Base-by-base conservation (phyloP, 1,140 invertebrate species). In the Frieseomelitta varia region DNA sequence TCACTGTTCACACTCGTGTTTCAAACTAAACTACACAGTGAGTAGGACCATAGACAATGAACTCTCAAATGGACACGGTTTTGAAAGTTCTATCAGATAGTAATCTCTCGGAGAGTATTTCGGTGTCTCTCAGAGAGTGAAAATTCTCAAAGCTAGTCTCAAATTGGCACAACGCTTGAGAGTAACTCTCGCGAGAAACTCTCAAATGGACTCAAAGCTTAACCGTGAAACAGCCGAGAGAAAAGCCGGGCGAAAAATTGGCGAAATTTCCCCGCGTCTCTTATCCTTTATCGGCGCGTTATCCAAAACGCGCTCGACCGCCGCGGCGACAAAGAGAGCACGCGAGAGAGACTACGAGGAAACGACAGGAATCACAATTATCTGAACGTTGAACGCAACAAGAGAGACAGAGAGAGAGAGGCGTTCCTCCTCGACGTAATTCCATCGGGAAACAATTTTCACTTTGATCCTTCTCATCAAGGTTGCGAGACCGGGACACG, bases 381-480 rank as follows among this genome's bases (percentile, higher is more conserved):
- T 30, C 61, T 15, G 19, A 30, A 58, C 65, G 55, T 78, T 58
- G 55, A 47, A 71, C 15, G n/a, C n/a, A 55, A 72, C 27, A 34
- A 19, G 4, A 21, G 19, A 0, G 61, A 15, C 10, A 15, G n/a
- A 12, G 24, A 3, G 8, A n/a, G 19, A 39, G 17, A n/a, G 17
- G 27, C 21, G 1, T 21, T 34, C 1, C 34, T 17, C n/a, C 39
- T 8, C 47, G 12, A 63, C 34, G 47, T 73, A 84, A 84, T 80
- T 80, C 3, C 68, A 84, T 73, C 74, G 61, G 39, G 77, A 69
- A 73, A 67, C 69, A 84, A 84, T 80, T 79, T 84, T 71, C 61
- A 68, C 77, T 79, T 79, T 79, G 83, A 81, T 84, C 63, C 24
- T 56, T 74, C 39, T 47, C 65, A 67, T 76, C 63, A 30, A 34